Percentiles rank a stretch among this genome's conserved stretches.
Conservation (phyloP, 2,797 vertebrate species). For the Enteromius unitaeniatus region DNA sequence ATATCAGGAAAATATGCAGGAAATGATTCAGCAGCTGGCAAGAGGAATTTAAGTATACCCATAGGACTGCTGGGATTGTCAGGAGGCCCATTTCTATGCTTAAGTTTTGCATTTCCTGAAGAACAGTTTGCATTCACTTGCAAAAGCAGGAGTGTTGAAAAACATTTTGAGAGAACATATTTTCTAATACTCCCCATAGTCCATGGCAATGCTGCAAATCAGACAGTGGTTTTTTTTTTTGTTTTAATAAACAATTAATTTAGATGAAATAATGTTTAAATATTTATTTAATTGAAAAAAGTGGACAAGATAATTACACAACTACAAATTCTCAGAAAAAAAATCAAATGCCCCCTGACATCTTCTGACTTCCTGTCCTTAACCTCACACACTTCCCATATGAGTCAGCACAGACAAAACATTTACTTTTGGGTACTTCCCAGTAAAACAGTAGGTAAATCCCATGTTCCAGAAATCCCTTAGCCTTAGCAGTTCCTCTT, state of each 20-base stretch:
- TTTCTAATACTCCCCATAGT: neutral
- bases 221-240: neutral
- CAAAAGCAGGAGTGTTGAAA: neutral
- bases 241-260: too few species aligned
- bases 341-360: neutral
- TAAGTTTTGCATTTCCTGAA: neutral
- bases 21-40: conserved; percentile 8
- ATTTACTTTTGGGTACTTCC: conserved; percentile 15
- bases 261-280: too few species aligned
- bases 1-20: neutral
- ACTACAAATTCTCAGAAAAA: neutral
- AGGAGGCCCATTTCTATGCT: neutral
- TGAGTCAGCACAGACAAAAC: neutral
- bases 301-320: neutral
- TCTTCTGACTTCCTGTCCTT: too few species aligned
- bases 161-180: neutral
- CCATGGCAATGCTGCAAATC: neutral
- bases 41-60: conserved; percentile 19
- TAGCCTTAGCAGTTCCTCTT: conserved; percentile 4
- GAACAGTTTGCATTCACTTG: neutral
- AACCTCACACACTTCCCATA: neutral
- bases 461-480: conserved; percentile 13
- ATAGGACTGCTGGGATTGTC: neutral
- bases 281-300: neutral
- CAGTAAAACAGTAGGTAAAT: neutral